Evolutionary conservation across 2,888 invertebrate genomes (phyloP), one percentile per base, ranked within the genome.

Genomic region (Eristalis intricaria): DNA sequence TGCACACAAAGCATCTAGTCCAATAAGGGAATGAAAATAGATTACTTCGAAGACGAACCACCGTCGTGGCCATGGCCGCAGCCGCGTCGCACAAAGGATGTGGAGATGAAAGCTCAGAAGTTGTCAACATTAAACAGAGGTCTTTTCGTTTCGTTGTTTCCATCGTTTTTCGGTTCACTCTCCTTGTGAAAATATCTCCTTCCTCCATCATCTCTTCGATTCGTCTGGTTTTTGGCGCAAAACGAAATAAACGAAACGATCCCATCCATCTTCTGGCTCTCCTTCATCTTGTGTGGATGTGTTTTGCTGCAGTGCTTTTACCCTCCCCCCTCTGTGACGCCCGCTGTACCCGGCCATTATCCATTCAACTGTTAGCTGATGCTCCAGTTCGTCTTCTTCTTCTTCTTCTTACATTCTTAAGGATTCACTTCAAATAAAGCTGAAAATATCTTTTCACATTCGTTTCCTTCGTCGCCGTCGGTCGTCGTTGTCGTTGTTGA

Each of bases 401-500:
- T 58, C 71, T 71, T 64, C 23, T 77, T 69, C 58, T 70, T 68
- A 32, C 19, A 60, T 82, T 86, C 74, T 86, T 83, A 75, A 86
- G 86, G 86, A 86, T 71, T 79, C 83, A 83, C 86, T 83, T 83
- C 74, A 79, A 83, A 83, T 83, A 83, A 79, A 86, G 64, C 82
- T 83, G 74, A 50, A 75, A 82, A 68, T 80, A 78, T 82, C 77
- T 83, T 74, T 77, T 86, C 73, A 76, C 84, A 76, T 84, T 81
- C 71, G 71, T 75, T 79, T 80, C 65, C 73, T 58, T 60, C 66
- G 35, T 66, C 50, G n/a, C 19, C 50, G 19, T 50, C 50, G 4
- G 43, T 43, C 50, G 50, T 50, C 50, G n/a, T 50, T 5, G 50
- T 19, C 19, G 50, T 50, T 19, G 50, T 19, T 19, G 50, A 19